phyloP scores from a whole-genome alignment of 1,140 invertebrate species.

The Heliothis virescens region DNA sequence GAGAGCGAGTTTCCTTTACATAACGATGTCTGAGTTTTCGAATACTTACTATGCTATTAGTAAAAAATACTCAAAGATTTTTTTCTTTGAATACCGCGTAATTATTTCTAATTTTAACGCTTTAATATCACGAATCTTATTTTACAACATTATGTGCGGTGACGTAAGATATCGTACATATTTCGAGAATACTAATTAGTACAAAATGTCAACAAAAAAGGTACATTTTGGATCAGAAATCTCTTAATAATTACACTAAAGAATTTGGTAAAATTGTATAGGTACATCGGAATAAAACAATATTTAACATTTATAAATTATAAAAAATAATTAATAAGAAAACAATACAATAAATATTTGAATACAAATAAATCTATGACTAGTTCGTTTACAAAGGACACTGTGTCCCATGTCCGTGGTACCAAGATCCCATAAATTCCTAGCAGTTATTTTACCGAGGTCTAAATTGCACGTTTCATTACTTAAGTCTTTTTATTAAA shows the following conservation, averaged over 20 bases:
- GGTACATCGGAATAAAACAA: constrained; percentile 7
- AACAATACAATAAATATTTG: constrained; percentile 24
- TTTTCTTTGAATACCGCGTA: neutral
- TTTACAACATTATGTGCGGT: neutral
- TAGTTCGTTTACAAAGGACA: constrained; percentile 35
- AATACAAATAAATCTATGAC: constrained; percentile 63
- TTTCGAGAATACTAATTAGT: constrained; percentile 7
- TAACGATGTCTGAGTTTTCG: neutral
- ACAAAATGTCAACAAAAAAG: constrained; percentile 16
- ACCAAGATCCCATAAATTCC: constrained; percentile 64
- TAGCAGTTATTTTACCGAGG: constrained; percentile 72
- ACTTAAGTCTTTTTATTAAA: constrained; percentile 60
- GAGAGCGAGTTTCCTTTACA: neutral
- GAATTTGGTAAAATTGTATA: constrained; percentile 5
- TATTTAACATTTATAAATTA: constrained; percentile 24
- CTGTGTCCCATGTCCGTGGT: constrained; percentile 59
- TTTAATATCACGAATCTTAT: constrained; percentile 29
- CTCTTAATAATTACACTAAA: constrained; percentile 14
- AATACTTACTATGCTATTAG: neutral
- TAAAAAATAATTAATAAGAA: constrained; percentile 1
- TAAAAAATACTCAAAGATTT: neutral
- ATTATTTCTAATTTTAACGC: constrained; percentile 15
- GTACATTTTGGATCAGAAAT: neutral
- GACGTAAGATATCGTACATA: constrained; percentile 34
- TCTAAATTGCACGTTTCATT: constrained; percentile 82